phyloP scores from a whole-genome alignment of 2,888 invertebrate species.

The Troglohyphantes excavatus region DNA sequence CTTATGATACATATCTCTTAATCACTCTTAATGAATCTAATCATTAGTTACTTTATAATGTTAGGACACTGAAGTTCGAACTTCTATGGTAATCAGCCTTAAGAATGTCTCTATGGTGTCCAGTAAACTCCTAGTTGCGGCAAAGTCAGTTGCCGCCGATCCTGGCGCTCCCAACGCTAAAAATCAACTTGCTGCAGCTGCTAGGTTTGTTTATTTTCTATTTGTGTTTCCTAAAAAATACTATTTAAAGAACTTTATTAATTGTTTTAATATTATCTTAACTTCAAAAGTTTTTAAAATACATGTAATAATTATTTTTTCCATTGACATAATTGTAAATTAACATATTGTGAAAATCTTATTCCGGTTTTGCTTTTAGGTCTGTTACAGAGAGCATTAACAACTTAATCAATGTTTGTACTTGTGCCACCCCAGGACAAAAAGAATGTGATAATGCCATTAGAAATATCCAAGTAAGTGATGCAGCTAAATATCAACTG shows the following conservation, averaged over 20 bases:
- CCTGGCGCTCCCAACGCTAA: conserved; percentile 94
- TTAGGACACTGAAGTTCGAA: conserved; percentile 88
- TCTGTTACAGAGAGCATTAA: conserved; percentile 97
- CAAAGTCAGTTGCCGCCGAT: conserved; percentile 94
- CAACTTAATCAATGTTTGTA: conserved; percentile 92
- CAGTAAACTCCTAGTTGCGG: conserved; percentile 91
- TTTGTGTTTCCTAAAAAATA: too few species aligned
- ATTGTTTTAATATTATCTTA: background rate
- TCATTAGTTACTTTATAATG: background rate
- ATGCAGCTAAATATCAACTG: too few species aligned
- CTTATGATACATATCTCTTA: too few species aligned
- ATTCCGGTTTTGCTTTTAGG: conserved; percentile 84
- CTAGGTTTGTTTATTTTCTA: conserved; percentile 84
- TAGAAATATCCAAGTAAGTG: conserved; percentile 89
- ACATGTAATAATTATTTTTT: conserved; percentile 1
- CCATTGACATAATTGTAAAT: too few species aligned
- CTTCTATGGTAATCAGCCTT: conserved; percentile 92
- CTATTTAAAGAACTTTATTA: background rate
- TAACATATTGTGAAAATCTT: too few species aligned
- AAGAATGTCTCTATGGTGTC: conserved; percentile 94
- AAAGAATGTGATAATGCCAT: conserved; percentile 98
- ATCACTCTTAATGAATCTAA: too few species aligned
- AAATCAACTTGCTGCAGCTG: conserved; percentile 93
- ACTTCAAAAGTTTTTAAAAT: background rate
- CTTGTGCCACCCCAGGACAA: conserved; percentile 95